Evolutionary conservation across 2,888 invertebrate genomes (phyloP).

Genomic region (Bhutanitis thaidina): DNA sequence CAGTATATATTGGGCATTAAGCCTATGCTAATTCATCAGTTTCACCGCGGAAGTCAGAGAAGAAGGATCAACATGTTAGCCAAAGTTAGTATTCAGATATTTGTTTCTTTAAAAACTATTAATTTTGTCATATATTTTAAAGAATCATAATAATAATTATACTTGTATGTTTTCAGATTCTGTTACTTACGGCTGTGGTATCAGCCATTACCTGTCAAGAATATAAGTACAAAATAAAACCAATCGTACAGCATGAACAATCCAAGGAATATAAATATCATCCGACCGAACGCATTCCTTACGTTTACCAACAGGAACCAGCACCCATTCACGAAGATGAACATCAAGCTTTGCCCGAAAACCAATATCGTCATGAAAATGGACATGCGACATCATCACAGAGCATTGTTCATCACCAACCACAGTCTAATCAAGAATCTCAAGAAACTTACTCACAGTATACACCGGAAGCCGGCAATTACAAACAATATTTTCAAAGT

Average conservation of each 20-base stretch:
- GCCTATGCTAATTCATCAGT: slow-evolving; percentile 75
- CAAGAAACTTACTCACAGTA: slow-evolving; percentile 45
- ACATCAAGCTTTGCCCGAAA: slow-evolving; percentile 25
- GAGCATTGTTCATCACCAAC: slow-evolving; percentile 45
- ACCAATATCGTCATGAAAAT: slow-evolving; percentile 26
- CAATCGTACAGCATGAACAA: slow-evolving; percentile 42
- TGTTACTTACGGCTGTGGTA: slow-evolving; percentile 43
- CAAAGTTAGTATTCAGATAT: slow-evolving; percentile 51
- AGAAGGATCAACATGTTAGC: slow-evolving; percentile 72
- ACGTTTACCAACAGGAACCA: slow-evolving; percentile 40
- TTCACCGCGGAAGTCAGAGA: slow-evolving; percentile 68
- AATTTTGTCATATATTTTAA: too few species aligned
- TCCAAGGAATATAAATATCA: slow-evolving; percentile 46
- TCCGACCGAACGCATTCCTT: slow-evolving; percentile 34
- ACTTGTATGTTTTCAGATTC: slow-evolving; percentile 51
- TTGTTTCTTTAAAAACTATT: background rate
- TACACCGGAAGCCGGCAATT: slow-evolving; percentile 36
- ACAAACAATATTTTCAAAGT: slow-evolving; percentile 32
- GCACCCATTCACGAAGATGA: slow-evolving; percentile 45
- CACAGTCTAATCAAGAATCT: slow-evolving; percentile 41
- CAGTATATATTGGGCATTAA: slow-evolving; percentile 77
- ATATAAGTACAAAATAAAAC: slow-evolving; percentile 44
- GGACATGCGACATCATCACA: slow-evolving; percentile 50
- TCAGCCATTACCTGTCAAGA: slow-evolving; percentile 47
- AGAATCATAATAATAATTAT: too few species aligned